Evolutionary conservation across 2,113 vertebrate species (phyloP).

Genomic region (Toxostoma redivivum): DNA sequence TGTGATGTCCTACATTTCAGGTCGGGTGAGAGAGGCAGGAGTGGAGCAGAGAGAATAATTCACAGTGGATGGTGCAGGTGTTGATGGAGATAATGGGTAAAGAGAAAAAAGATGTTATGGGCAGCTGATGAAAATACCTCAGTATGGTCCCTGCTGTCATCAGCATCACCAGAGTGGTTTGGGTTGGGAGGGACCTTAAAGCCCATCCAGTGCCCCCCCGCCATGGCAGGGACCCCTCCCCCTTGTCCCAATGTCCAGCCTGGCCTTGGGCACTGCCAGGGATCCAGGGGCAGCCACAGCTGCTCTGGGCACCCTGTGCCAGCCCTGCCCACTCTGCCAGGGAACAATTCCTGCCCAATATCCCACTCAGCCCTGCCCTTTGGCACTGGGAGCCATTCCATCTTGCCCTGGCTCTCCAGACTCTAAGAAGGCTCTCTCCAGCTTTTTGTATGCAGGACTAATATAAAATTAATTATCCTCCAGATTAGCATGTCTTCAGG

Average conservation of each 20-base stretch:
- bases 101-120: not conserved
- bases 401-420: not conserved
- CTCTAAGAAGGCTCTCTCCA: not conserved
- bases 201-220: accelerated
- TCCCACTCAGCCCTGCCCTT: not conserved
- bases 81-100: not conserved
- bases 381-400: not conserved
- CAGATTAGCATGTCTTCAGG: not conserved
- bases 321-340: not conserved
- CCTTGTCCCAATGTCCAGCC: not conserved
- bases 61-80: not conserved
- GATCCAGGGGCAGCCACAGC: not conserved
- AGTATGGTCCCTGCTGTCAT: not conserved
- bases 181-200: accelerated
- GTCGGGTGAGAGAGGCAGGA: not conserved
- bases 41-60: not conserved
- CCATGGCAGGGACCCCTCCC: not conserved
- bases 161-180: not conserved
- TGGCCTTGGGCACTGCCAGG: not conserved
- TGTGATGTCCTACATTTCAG: not conserved
- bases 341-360: not conserved
- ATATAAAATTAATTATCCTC: not conserved
- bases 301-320: not conserved
- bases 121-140: not conserved
- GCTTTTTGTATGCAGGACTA: not conserved